A percentile compares a stretch with the other conserved stretches of the same genome.
Conservation (phyloP, 2,113 vertebrate genomes). For the Coptodon bakossiorum region DNA sequence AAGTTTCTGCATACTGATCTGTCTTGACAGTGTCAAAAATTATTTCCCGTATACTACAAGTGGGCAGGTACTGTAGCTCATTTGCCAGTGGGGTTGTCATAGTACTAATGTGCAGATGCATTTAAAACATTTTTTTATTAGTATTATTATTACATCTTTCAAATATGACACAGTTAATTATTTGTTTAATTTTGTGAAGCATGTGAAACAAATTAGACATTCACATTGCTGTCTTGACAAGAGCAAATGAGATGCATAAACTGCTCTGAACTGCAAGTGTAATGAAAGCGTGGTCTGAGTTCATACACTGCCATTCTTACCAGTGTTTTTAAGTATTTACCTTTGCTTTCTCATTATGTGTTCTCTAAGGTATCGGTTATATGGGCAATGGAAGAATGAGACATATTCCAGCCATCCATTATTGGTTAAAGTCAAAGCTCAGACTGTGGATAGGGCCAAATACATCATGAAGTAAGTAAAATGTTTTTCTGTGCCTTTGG, state of each 20-base stretch:
- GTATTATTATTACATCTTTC: not conserved
- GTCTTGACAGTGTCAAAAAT: not conserved
- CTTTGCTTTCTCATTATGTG: not conserved
- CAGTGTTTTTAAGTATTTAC: not conserved
- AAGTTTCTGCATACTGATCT: not conserved
- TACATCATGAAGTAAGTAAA: slow-evolving; percentile 95
- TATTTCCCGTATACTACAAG: not conserved
- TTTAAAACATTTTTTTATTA: not conserved
- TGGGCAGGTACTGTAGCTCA: not conserved
- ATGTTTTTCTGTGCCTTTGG: not conserved
- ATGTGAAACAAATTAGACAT: not conserved
- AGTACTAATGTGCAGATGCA: not conserved
- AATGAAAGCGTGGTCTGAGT: not conserved
- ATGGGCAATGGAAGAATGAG: slow-evolving; percentile 98
- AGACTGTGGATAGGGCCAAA: slow-evolving; percentile 90
- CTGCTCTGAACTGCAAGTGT: not conserved
- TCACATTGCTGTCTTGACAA: not conserved
- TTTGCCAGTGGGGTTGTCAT: not conserved
- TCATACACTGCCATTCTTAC: not conserved
- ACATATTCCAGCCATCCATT: slow-evolving; percentile 91
- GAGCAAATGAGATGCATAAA: not conserved
- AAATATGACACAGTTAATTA: not conserved
- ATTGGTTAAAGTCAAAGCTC: slow-evolving; percentile 96
- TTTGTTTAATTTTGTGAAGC: not conserved
- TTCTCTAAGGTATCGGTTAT: slow-evolving; percentile 86